A percentile compares a stretch with the other conserved stretches of the same genome.
Evolutionary conservation across 2,113 vertebrate genomes (phyloP).

Genomic region (Tauraco erythrolophus): DNA sequence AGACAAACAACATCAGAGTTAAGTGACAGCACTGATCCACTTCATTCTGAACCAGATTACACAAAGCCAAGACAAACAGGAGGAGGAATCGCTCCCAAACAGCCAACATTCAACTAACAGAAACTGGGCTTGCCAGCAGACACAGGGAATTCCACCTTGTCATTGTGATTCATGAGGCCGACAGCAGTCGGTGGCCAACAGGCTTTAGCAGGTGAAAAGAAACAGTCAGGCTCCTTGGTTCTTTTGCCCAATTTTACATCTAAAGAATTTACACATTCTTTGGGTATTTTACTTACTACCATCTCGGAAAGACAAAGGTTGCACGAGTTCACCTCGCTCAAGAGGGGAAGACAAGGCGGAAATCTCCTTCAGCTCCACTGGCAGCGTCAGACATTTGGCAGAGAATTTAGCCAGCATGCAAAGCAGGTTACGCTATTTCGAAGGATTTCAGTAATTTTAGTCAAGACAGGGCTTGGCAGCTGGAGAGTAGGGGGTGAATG

Average conservation of each 20-base stretch:
- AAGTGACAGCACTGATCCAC: slow-evolving; percentile 55
- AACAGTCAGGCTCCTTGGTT: accelerated
- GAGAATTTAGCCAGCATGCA: slow-evolving; percentile 22
- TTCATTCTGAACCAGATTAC: not conserved
- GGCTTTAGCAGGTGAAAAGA: not conserved
- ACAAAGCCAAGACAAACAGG: not conserved
- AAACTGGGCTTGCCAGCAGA: not conserved
- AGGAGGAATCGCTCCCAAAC: not conserved
- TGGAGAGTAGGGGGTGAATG: slow-evolving; percentile 16
- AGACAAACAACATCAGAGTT: slow-evolving; percentile 73
- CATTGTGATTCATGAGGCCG: not conserved
- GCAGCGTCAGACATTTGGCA: slow-evolving; percentile 41
- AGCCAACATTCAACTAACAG: not conserved
- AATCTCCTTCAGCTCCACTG: slow-evolving; percentile 30
- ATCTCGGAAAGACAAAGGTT: not conserved
- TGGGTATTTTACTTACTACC: not conserved
- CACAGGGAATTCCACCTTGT: not conserved
- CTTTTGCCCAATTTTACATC: not conserved
- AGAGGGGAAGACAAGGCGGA: not conserved
- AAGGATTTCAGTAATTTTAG: not conserved
- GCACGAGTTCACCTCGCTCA: not conserved
- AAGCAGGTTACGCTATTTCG: not conserved
- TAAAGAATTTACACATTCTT: not conserved
- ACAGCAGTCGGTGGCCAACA: not conserved
- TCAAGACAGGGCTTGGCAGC: slow-evolving; percentile 36